Evolutionary conservation across 2,797 vertebrate genomes (phyloP).

Genomic region (Sebastes matsubarae): DNA sequence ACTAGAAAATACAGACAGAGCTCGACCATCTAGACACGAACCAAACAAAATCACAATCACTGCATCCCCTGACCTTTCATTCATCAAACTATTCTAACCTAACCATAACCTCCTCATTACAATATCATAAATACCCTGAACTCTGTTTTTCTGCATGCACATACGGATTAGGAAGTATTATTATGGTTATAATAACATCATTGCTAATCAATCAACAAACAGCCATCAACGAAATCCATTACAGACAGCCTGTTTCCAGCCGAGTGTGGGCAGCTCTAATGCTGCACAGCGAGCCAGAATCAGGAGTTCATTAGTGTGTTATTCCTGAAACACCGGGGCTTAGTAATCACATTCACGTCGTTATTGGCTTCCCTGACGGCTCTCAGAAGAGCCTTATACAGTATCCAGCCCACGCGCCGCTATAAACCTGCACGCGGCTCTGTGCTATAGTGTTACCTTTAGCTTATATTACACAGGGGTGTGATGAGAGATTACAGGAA

Average conservation of each 20-base stretch:
- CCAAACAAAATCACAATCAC: neutral
- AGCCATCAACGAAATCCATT: slow-evolving; percentile 20
- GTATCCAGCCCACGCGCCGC: slow-evolving; percentile 33
- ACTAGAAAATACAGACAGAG: neutral
- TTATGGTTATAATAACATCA: slow-evolving; percentile 12
- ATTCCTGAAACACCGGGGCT: slow-evolving; percentile 16
- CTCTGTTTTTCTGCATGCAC: neutral
- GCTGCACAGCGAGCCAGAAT: slow-evolving; percentile 11
- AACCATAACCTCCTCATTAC: neutral
- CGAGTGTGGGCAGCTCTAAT: slow-evolving; percentile 8
- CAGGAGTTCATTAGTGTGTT: slow-evolving; percentile 16
- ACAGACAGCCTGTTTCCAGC: neutral
- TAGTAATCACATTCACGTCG: slow-evolving; percentile 34
- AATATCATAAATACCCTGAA: neutral
- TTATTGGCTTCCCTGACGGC: slow-evolving; percentile 29
- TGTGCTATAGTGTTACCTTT: neutral
- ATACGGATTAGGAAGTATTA: neutral
- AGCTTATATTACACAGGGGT: neutral
- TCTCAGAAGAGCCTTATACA: slow-evolving; percentile 24
- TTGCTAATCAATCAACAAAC: slow-evolving; percentile 23
- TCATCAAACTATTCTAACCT: neutral
- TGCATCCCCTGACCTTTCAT: neutral
- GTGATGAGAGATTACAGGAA: neutral
- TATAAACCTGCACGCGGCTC: neutral
- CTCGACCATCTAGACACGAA: neutral